phyloP scores from a whole-genome alignment of 2,113 vertebrate species.

The Crypturellus undulatus region DNA sequence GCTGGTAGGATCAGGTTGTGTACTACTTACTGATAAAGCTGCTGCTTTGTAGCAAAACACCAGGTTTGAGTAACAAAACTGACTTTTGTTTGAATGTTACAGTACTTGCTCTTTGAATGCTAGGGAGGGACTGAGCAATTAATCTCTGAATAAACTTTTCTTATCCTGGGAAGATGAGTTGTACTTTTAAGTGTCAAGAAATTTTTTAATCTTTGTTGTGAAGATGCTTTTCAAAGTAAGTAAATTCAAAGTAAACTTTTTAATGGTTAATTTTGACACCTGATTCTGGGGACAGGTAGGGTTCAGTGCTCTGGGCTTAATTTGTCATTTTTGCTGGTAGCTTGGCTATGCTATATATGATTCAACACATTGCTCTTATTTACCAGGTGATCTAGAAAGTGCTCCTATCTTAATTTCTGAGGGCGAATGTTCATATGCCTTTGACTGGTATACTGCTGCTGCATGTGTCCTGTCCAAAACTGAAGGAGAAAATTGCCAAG shows the following conservation, averaged over 20 bases:
- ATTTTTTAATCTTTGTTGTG: not conserved
- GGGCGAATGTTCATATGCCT: constrained; percentile 82
- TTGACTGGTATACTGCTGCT: constrained; percentile 92
- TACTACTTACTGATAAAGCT: not conserved
- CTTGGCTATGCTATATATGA: not conserved
- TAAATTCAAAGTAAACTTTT: too few relatives aligned
- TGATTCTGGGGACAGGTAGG: not conserved
- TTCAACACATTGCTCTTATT: not conserved
- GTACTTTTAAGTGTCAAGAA: not conserved
- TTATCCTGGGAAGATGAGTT: not conserved
- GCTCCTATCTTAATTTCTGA: constrained; percentile 83
- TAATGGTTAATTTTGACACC: not conserved
- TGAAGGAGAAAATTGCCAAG: constrained; percentile 88
- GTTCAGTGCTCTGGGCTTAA: not conserved
- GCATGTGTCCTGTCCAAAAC: constrained; percentile 90
- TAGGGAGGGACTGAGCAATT: not conserved
- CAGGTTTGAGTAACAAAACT: not conserved
- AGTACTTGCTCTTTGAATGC: not conserved
- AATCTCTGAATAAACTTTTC: not conserved
- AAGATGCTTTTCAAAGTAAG: too few relatives aligned
- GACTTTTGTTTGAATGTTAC: not conserved
- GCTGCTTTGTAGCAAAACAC: not conserved
- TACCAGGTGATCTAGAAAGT: constrained; percentile 89
- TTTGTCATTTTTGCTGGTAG: not conserved
- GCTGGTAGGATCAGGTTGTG: not conserved